phyloP scores from a whole-genome alignment of 2,113 vertebrate genomes.

The Orcinus orca region DNA sequence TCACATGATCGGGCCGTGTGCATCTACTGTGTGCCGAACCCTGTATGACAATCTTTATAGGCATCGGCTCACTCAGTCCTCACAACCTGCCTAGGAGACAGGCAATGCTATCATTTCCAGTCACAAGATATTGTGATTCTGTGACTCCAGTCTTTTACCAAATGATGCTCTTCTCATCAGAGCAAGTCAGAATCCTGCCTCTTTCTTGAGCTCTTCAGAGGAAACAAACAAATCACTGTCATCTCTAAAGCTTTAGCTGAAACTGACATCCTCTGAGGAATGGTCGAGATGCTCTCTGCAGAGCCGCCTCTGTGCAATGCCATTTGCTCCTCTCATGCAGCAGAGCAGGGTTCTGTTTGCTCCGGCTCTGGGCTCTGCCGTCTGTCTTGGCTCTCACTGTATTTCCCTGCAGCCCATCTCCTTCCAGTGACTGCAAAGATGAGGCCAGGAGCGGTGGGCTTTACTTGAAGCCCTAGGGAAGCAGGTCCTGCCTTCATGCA shows the following conservation, averaged over 20 bases:
- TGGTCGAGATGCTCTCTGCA: background rate
- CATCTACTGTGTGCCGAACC: background rate
- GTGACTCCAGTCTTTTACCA: background rate
- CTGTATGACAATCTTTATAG: background rate
- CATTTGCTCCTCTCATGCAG: background rate
- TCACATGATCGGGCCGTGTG: background rate
- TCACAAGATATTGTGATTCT: background rate
- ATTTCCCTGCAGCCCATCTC: background rate
- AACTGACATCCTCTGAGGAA: constrained; percentile 43
- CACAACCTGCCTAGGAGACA: background rate
- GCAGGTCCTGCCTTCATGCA: background rate
- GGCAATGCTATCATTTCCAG: background rate
- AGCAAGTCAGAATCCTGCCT: constrained; percentile 45
- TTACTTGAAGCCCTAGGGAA: background rate
- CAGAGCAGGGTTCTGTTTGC: background rate
- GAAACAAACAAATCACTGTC: constrained; percentile 68
- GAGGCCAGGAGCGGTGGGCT: background rate
- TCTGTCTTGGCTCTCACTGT: background rate
- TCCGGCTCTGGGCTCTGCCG: background rate
- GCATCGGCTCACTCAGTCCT: background rate
- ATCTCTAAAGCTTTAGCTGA: background rate
- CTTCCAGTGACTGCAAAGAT: background rate
- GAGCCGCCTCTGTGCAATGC: background rate
- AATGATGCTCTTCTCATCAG: constrained; percentile 17
- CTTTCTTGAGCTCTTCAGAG: constrained; percentile 2